These are phyloP conservation scores for Otolemur garnettii DNA, from an alignment of 2,113 vertebrate genomes.

Conservation along the genomic window DNA sequence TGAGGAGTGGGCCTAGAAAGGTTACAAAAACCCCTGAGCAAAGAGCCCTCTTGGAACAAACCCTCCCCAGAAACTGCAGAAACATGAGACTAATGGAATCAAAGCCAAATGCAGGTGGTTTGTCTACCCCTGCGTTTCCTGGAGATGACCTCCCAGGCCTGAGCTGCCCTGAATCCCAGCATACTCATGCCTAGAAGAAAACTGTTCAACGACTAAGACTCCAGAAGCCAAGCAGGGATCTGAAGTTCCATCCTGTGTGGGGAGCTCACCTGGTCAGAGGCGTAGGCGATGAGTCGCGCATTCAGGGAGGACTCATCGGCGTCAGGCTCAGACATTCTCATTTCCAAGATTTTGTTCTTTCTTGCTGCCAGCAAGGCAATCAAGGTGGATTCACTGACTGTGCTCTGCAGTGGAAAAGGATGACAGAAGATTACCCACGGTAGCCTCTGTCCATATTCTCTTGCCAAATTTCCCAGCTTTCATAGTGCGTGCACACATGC, in stretches of 20 bases:
- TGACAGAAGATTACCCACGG: constrained; percentile 29
- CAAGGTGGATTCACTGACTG: constrained; percentile 96
- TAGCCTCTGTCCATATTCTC: background rate
- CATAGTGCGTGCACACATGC: background rate
- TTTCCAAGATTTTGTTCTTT: constrained; percentile 94
- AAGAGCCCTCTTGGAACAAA: no score
- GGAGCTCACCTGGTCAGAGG: constrained; percentile 94
- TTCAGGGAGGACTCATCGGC: constrained; percentile 93
- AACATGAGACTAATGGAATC: background rate
- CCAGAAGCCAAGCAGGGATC: background rate
- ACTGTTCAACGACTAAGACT: background rate
- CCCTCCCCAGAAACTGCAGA: background rate
- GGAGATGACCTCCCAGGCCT: background rate
- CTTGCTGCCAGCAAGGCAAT: constrained; percentile 95
- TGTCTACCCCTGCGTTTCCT: background rate
- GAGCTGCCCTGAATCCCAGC: background rate
- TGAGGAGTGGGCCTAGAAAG: constrained; percentile 95
- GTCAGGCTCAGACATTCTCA: constrained; percentile 88
- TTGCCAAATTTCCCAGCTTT: background rate
- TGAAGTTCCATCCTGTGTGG: background rate
- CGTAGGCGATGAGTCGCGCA: constrained; percentile 93
- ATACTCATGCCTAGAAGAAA: background rate
- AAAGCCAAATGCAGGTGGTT: background rate
- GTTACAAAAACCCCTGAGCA: background rate
- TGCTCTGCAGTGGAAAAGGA: constrained; percentile 89